A percentile compares a stretch with the other conserved stretches of the same genome.
These are phyloP conservation scores for Leucopsar rothschildi DNA, from an alignment of 2,113 vertebrate species.

Conservation along the genomic window DNA sequence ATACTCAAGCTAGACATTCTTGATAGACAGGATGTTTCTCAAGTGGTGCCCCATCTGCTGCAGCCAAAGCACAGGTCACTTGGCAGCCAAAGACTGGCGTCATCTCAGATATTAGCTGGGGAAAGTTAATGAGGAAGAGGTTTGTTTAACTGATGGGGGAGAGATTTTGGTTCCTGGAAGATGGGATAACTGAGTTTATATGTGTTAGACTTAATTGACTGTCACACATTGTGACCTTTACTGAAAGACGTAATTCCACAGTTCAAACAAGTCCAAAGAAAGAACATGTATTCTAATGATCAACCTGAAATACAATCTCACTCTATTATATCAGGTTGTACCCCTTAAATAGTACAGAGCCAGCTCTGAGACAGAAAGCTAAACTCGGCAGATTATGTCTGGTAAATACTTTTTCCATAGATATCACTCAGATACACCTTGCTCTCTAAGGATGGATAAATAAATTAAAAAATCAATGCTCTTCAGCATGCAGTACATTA, in stretches of 20 bases:
- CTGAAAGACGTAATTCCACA: not conserved
- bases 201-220: not conserved
- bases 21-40: not conserved
- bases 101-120: not conserved
- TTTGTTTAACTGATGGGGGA: not conserved
- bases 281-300: not conserved
- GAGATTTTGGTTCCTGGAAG: not conserved
- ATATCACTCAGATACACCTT: constrained; percentile 6
- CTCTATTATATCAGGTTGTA: not conserved
- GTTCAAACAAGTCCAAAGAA: not conserved
- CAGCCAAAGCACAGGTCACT: not conserved
- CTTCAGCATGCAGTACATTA: constrained; percentile 15
- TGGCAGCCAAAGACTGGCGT: not conserved
- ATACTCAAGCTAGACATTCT: not conserved
- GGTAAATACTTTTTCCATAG: constrained; percentile 9
- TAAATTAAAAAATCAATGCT: not conserved
- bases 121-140: not conserved
- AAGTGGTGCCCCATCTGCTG: not conserved
- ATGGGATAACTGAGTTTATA: not conserved
- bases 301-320: not conserved
- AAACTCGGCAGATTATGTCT: not conserved
- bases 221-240: not conserved
- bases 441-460: not conserved
- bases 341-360: not conserved
- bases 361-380: not conserved